Evolutionary conservation across 2,113 vertebrate genomes (phyloP).

Genomic region (Phocoena sinus): DNA sequence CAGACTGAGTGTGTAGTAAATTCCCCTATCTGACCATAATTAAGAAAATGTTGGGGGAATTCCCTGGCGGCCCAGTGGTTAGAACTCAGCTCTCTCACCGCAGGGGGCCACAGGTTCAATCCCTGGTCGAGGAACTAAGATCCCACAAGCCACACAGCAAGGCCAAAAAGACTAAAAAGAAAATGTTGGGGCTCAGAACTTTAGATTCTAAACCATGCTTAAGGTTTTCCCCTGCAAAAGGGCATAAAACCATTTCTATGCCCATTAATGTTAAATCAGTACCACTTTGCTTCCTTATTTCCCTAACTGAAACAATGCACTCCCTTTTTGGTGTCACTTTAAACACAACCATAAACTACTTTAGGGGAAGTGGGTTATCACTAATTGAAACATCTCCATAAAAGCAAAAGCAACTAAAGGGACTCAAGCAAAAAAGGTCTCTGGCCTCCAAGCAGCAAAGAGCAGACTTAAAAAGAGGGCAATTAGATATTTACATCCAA

Average conservation of each 20-base stretch:
- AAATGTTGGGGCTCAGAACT: background rate
- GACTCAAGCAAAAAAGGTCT: background rate
- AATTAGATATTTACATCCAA: background rate
- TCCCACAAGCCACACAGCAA: background rate
- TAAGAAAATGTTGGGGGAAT: background rate
- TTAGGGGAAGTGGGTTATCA: background rate
- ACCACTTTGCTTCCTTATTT: background rate
- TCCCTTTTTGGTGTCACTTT: background rate
- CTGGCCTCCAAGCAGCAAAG: background rate
- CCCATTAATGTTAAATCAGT: background rate
- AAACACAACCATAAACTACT: background rate
- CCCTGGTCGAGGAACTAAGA: background rate
- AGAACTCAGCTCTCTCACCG: background rate
- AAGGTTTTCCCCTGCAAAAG: background rate
- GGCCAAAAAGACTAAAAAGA: background rate
- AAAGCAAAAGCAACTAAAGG: constrained; percentile 4
- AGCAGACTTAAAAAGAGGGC: background rate
- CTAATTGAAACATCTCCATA: background rate
- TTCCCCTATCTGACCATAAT: background rate
- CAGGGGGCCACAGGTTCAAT: background rate
- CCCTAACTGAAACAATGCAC: background rate
- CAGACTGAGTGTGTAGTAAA: background rate
- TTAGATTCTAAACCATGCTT: background rate
- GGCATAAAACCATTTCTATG: background rate
- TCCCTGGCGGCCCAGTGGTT: background rate